phyloP scores from a whole-genome alignment of 2,113 vertebrate genomes.

The Neotoma lepida region DNA sequence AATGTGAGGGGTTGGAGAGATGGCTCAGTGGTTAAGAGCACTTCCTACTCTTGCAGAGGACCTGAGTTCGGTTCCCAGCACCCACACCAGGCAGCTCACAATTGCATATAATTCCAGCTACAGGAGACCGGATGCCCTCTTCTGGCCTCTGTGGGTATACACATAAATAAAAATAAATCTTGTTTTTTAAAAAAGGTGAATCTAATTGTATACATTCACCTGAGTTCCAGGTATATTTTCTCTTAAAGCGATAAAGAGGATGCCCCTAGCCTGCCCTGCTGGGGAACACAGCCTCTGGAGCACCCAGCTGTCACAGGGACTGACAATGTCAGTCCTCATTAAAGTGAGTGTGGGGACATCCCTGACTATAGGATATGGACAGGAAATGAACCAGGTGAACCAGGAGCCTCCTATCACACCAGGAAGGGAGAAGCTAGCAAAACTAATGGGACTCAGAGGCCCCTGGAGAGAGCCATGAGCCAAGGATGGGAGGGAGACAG shows the following conservation, averaged over 20 bases:
- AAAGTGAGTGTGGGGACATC: neutral
- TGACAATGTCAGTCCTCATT: neutral
- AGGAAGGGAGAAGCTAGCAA: neutral
- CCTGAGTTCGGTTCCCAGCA: neutral
- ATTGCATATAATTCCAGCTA: neutral
- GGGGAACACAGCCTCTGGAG: neutral
- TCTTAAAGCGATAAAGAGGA: neutral
- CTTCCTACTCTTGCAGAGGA: neutral
- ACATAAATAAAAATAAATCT: neutral
- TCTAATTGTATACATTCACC: neutral
- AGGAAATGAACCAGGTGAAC: neutral
- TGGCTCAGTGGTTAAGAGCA: neutral
- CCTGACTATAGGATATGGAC: neutral
- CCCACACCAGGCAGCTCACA: neutral
- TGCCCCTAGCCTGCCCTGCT: no score
- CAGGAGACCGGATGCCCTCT: neutral
- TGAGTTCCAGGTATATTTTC: neutral
- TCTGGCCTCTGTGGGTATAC: neutral
- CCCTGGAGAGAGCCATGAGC: neutral
- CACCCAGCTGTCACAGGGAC: no score
- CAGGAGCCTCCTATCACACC: neutral
- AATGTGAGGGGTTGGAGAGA: neutral
- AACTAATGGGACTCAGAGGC: neutral
- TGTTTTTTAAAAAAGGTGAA: neutral
- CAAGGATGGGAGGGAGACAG: neutral